Conservation (phyloP, 2,888 invertebrate genomes). For the Sinotaia quadrata region DNA sequence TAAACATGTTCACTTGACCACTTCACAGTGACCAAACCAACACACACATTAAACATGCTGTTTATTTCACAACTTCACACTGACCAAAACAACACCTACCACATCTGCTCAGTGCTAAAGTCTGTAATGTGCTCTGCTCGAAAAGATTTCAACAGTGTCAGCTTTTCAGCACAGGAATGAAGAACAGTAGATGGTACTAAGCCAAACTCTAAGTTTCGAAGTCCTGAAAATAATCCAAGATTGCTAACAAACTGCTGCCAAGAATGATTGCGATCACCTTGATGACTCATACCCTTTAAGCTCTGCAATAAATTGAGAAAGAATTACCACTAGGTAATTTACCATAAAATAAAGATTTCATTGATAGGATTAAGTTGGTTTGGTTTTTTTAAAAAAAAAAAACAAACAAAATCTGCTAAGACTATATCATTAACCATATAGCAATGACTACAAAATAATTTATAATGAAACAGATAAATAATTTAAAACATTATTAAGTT, state of each 20-base stretch:
- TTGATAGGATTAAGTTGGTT: not conserved
- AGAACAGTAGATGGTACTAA: constrained; percentile 58
- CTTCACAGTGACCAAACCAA: too few species aligned
- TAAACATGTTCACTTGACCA: too few species aligned
- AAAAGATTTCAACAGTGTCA: constrained; percentile 50
- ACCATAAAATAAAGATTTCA: not conserved
- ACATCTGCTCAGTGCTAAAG: constrained; percentile 43
- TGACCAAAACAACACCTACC: constrained; percentile 39
- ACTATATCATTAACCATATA: not conserved
- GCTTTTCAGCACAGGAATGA: constrained; percentile 50
- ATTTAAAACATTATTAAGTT: too few species aligned
- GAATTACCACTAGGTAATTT: too few species aligned
- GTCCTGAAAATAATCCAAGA: constrained; percentile 43
- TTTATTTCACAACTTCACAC: too few species aligned
- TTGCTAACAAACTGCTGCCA: constrained; percentile 59
- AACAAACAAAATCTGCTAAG: not conserved
- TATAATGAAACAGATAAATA: too few species aligned
- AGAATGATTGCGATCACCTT: constrained; percentile 50
- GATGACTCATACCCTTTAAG: constrained; percentile 50
- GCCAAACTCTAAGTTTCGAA: constrained; percentile 57
- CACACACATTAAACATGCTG: too few species aligned
- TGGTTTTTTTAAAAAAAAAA: not conserved
- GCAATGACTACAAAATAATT: too few species aligned
- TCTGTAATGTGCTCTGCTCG: constrained; percentile 57
- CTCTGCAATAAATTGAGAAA: too few species aligned